Conservation (phyloP, 2,113 vertebrate species). For the Ahaetulla prasina region DNA sequence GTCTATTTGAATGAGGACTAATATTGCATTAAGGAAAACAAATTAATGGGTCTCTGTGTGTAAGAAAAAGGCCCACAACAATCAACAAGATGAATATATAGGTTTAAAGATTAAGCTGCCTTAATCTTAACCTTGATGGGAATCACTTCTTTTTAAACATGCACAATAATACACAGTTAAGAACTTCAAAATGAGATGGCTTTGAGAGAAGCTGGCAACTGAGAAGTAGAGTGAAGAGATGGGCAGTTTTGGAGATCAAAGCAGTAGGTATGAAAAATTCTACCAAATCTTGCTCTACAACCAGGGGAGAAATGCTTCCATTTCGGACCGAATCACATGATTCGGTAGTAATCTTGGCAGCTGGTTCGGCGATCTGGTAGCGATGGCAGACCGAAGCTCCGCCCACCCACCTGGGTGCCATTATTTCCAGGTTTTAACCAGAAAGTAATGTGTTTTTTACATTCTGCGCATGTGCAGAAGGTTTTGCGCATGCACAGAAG, state of each 20-base stretch:
- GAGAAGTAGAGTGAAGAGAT: neutral
- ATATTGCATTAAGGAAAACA: neutral
- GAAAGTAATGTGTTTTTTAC: no score
- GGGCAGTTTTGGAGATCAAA: neutral
- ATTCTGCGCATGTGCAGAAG: no score
- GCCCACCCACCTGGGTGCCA: no score
- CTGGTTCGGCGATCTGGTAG: no score
- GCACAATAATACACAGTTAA: neutral
- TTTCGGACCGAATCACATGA: no score
- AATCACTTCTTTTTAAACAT: neutral
- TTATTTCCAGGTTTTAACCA: no score
- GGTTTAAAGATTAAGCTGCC: neutral
- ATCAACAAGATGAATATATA: neutral
- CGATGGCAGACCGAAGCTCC: no score
- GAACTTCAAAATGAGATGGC: neutral
- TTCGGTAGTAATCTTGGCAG: no score
- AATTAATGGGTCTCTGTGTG: neutral
- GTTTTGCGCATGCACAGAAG: no score
- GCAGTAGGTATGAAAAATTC: neutral
- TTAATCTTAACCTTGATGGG: neutral
- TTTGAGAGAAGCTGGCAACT: neutral
- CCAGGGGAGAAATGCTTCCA: no score
- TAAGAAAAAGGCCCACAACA: neutral
- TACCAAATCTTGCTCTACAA: no score
- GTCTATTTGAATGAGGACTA: neutral